Evolutionary conservation across 2,113 vertebrate genomes (phyloP), one percentile per base, ranked within the genome.

Genomic region (Scopus umbretta): DNA sequence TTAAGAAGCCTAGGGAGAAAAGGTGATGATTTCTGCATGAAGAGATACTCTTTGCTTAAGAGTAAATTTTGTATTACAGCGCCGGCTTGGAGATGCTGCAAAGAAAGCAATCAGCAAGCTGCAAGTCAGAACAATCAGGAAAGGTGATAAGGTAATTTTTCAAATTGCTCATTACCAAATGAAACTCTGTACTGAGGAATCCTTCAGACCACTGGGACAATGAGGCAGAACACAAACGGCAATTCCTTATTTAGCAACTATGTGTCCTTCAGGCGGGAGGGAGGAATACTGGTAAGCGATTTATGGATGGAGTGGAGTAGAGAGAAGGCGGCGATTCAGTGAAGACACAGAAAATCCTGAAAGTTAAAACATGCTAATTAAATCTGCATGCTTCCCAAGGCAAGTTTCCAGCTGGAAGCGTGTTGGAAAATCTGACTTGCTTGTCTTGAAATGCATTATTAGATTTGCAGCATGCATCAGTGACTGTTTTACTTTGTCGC

Each of bases 21-120:
- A 80, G 36, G 49, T 62, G 62, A 67, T 85, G 59, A 43, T 76
- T 86, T 75, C 30, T 49, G 45, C 53, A 9, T 63, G 40, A 80
- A 68, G 66, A 66, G 74, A 27, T 72, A n/a, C 29, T 80, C 79
- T 72, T 97, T 72, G 74, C 42, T 97, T 88, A 98, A 86, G 16
- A 91, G 68, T 20, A 65, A 38, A 89, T 96, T 98, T 94, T 95
- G 16, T 97, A 74, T 98, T 98, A 85, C 98, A 99, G 99, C 99
- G 99, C 93, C 99, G 99, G 62, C 98, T 99, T 62, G 99, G 99
- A 96, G 99, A 99, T 91, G 99, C 99, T 80, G 99, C 99, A 59
- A 99, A 99, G 98, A 99, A 99, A 97, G 99, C 99, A 76, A 99
- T 99, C 97, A 99, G 98, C 98, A 99, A 99, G 97, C 98, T 99